A percentile compares a stretch with the other conserved stretches of the same genome.
Conservation (phyloP, 2,888 invertebrate species). For the Bembecia ichneumoniformis region DNA sequence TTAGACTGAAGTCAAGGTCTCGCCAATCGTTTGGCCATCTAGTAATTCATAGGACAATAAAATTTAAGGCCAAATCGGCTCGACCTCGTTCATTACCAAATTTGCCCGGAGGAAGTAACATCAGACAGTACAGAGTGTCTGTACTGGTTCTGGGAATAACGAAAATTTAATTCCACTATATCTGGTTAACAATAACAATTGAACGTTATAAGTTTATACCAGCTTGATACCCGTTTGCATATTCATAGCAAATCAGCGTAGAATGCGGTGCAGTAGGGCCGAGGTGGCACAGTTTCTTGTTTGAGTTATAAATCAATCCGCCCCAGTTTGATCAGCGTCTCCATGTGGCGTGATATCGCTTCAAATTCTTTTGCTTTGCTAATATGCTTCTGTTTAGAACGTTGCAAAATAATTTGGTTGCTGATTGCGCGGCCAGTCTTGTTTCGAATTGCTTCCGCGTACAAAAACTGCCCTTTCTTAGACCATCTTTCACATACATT, state of each 20-base stretch:
- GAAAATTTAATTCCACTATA: not conserved
- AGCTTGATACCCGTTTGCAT: conserved; percentile 42
- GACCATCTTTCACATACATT: too few species aligned
- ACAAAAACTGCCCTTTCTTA: too few species aligned
- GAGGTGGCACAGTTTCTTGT: conserved; percentile 66
- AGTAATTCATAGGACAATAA: conserved; percentile 60
- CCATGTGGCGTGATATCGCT: conserved; percentile 38
- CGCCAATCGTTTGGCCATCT: conserved; percentile 62
- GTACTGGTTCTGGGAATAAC: not conserved
- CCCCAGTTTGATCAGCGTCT: conserved; percentile 61
- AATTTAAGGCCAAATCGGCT: conserved; percentile 46
- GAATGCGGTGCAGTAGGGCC: conserved; percentile 52
- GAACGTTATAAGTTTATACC: conserved; percentile 15
- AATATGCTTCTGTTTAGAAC: conserved; percentile 19
- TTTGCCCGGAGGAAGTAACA: conserved; percentile 6
- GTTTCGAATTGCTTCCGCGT: too few species aligned
- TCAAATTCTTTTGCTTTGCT: conserved; percentile 55
- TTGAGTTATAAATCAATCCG: conserved; percentile 63
- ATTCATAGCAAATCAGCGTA: conserved; percentile 59
- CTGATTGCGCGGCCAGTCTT: too few species aligned
- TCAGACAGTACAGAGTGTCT: not conserved
- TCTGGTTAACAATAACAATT: conserved; percentile 9
- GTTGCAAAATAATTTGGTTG: conserved; percentile 40
- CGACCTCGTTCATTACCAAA: conserved; percentile 34
- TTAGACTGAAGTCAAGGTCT: conserved; percentile 64